Percentiles rank a stretch among this genome's conserved stretches.
Evolutionary conservation across 2,797 vertebrate species (phyloP).

Genomic region (Prionace glauca): DNA sequence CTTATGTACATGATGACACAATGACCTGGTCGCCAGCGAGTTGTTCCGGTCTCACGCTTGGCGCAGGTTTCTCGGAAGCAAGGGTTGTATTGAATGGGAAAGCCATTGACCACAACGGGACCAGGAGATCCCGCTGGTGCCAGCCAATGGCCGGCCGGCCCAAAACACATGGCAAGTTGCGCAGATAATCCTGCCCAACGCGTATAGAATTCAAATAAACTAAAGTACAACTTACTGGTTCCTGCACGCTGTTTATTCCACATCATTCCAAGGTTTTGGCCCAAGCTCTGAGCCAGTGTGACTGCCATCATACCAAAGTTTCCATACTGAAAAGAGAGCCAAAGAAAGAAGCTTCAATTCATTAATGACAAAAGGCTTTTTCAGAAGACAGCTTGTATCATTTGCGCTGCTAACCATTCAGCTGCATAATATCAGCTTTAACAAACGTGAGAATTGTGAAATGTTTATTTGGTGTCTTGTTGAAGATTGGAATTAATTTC

Average conservation of each 20-base stretch:
- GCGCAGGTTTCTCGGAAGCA: too few species aligned
- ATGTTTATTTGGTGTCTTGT: neutral
- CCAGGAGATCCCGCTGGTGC: too few species aligned
- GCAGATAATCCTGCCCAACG: neutral
- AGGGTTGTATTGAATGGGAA: too few species aligned
- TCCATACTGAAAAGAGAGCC: constrained; percentile 64
- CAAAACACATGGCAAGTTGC: too few species aligned
- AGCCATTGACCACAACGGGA: too few species aligned
- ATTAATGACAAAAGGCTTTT: neutral
- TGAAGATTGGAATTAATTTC: neutral
- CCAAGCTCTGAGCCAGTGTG: constrained; percentile 82
- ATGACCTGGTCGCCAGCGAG: too few species aligned
- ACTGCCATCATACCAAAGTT: constrained; percentile 79
- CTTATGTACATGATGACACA: neutral
- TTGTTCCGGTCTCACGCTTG: too few species aligned
- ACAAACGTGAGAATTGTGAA: neutral
- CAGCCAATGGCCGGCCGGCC: too few species aligned
- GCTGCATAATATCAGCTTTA: neutral
- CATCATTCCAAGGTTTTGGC: constrained; percentile 91
- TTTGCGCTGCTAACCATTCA: neutral
- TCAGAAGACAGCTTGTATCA: neutral
- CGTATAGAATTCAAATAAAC: neutral
- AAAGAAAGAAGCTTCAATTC: neutral
- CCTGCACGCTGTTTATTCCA: constrained; percentile 80
- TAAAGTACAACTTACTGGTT: constrained; percentile 62